Evolutionary conservation across 2,888 invertebrate species (phyloP).

Genomic region (Catocala sponsa): DNA sequence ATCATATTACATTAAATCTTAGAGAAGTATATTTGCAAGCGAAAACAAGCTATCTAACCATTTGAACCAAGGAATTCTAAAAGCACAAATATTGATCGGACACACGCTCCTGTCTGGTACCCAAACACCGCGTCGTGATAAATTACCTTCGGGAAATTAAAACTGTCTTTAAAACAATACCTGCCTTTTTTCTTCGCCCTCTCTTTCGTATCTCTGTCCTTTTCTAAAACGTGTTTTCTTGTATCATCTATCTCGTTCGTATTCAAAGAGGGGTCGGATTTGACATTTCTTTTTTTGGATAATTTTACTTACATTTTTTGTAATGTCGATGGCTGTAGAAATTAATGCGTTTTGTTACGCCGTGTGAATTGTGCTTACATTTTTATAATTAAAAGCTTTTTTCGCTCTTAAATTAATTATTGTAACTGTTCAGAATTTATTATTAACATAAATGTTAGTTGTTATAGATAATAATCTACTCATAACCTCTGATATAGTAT

Average conservation of each 20-base stretch:
- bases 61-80: slow-evolving; percentile 43
- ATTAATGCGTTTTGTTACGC: slow-evolving; percentile 41
- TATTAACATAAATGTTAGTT: no score
- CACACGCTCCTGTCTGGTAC: slow-evolving; percentile 61
- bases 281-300: slow-evolving; percentile 40
- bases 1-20: no score
- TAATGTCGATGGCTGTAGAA: slow-evolving; percentile 36
- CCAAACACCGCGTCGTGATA: slow-evolving; percentile 75
- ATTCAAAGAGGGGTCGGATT: slow-evolving; percentile 48
- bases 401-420: no score
- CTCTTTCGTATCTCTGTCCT: slow-evolving; percentile 46
- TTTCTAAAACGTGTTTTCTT: slow-evolving; percentile 33
- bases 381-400: slow-evolving; percentile 19
- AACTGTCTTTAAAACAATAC: slow-evolving; percentile 87
- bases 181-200: slow-evolving; percentile 72
- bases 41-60: not conserved
- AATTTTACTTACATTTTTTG: slow-evolving; percentile 40
- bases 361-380: slow-evolving; percentile 23
- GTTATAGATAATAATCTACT: no score
- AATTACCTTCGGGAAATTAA: slow-evolving; percentile 89
- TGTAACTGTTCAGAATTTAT: no score
- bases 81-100: slow-evolving; percentile 67
- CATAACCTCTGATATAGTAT: no score
- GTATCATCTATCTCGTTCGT: slow-evolving; percentile 35
- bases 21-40: not conserved